Evolutionary conservation across 2,888 invertebrate genomes (phyloP), one percentile per base, ranked within the genome.

Genomic region (Noctua comes): DNA sequence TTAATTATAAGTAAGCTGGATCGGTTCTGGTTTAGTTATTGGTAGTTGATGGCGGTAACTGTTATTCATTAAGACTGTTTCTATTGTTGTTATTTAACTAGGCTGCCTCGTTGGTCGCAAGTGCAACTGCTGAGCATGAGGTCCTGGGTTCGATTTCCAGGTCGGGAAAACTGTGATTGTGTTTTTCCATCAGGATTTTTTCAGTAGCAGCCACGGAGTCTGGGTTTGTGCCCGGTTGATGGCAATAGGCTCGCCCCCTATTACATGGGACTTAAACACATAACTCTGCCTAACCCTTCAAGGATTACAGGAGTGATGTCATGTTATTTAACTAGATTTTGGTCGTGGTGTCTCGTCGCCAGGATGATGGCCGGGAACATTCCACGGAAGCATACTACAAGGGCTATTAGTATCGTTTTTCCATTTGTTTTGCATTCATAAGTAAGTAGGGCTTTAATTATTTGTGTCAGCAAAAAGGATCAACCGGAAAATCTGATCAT

Each of bases 1-100:
- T 88, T 85, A 81, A 83, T 84, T 88, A 75, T 78, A 69, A 80
- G 57, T 77, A 48, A 79, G 73, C 62, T 71, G 51, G 16, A 54
- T 57, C 51, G 57, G 40, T 70, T 59, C 43, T n/a, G 43, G 75
- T 77, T 76, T 70, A 36, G 46, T 68, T 64, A 27, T 68, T 36
- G 31, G 21, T 43, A 57, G 40, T 68, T 72, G 51, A 57, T 65
- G 46, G 10, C 21, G 48, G 51, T 54, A 48, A 40, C 13, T 54
- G 27, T 40, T 36, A 71, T 68, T 71, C 40, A 74, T 64, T 65
- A 51, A 13, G 36, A 21, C 36, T 36, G 24, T 16, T 51, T 62
- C 48, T 64, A 64, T 16, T 72, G 7, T 43, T 36, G n/a, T 69
- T 10, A 48, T 48, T 48, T 48, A 48, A 48, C 18, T 18, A 48